Percentiles rank a stretch among this genome's conserved stretches.
phyloP scores from a whole-genome alignment of 2,113 vertebrate genomes.

The Mola mola region DNA sequence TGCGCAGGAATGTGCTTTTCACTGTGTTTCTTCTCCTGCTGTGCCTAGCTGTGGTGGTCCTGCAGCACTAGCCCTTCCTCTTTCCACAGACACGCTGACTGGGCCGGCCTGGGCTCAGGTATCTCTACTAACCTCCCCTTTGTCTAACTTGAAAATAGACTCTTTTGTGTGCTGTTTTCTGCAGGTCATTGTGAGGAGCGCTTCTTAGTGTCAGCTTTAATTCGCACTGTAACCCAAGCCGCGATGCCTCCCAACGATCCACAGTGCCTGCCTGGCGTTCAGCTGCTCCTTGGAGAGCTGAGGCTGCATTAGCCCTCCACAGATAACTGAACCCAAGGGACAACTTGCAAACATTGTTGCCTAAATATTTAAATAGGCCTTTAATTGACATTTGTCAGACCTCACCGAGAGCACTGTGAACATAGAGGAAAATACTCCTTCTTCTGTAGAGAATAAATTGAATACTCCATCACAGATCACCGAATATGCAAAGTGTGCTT shows the following conservation, averaged over 20 bases:
- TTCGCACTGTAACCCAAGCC: conserved; percentile 88
- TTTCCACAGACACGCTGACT: conserved; percentile 78
- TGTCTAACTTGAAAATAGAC: conserved; percentile 85
- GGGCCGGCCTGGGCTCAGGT: conserved; percentile 77
- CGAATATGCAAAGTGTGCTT: background rate
- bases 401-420: conserved; percentile 62
- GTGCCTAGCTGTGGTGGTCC: conserved; percentile 64
- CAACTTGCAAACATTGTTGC: conserved; percentile 75
- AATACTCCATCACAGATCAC: too few species aligned
- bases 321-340: conserved; percentile 81
- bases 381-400: conserved; percentile 74
- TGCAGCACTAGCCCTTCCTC: conserved; percentile 60
- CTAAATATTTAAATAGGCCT: conserved; percentile 84
- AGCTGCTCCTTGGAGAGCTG: conserved; percentile 78
- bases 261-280: conserved; percentile 74
- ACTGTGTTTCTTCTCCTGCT: conserved; percentile 44
- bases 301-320: conserved; percentile 75
- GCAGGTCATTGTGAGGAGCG: conserved; percentile 86
- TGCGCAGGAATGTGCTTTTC: conserved; percentile 58
- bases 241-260: conserved; percentile 81
- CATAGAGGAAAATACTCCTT: conserved; percentile 38
- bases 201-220: conserved; percentile 91
- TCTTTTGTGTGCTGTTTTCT: conserved; percentile 86
- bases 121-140: conserved; percentile 86
- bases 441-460: too few species aligned